Base-by-base conservation (phyloP, 2,113 vertebrate genomes). In the Dicerorhinus sumatrensis region DNA sequence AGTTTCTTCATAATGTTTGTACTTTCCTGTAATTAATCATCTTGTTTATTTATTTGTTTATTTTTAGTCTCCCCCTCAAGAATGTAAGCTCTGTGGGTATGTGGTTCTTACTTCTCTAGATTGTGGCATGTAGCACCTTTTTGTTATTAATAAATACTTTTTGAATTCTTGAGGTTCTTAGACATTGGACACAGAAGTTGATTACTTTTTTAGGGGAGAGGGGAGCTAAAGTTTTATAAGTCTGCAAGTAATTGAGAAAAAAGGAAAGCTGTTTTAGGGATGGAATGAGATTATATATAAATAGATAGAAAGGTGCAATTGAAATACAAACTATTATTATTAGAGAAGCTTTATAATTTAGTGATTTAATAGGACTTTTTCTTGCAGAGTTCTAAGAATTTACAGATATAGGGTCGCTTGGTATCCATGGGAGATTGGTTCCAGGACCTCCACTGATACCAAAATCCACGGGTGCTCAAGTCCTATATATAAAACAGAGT, bases 241-340 rank as follows among this genome's bases (percentile, higher is more conserved):
- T 88, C 46, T 94, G 20, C 0, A 36, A 84, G 13, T 85, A 94
- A 75, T 63, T 73, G 25, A 63, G 36, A 56, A n/a, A 80, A 94
- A 79, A 77, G 42, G 11, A 65, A 91, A 70, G 31, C 42, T 97
- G 8, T 85, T 77, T 72, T 72, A 77, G 58, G 94, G 56, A 73
- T 79, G 54, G 29, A 63, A 73, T 89, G 70, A 79, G 33, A 79
- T 72, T 70, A 87, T 83, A 42, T 58, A 39, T 92, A 97, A 92
- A 86, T 9, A 81, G 18, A 81, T 46, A 29, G 46, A 18, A 72
- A 72, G 10, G 25, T 94, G 1, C 9, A 82, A 46, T 65, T 6
- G 67, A 67, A 54, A 80, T 89, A 54, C 11, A 51, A 92, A 79
- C 7, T 95, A 11, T 65, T 72, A 72, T 33, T 67, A 83, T 75